phyloP scores from a whole-genome alignment of 2,888 invertebrate species.

The Drosophila stalkeri region DNA sequence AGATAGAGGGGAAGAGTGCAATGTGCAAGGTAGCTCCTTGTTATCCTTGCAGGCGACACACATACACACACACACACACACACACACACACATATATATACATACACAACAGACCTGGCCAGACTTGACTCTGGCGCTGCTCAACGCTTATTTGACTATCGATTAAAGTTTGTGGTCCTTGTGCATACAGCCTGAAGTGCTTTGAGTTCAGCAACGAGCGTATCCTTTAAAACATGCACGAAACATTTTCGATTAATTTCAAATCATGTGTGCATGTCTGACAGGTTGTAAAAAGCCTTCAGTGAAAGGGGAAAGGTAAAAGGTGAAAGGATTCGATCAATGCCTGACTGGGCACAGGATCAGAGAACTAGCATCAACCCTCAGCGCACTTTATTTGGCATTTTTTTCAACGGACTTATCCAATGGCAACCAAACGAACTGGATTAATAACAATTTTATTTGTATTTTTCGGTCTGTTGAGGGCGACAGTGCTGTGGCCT shows the following conservation, averaged over 20 bases:
- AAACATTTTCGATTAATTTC: slow-evolving; percentile 77
- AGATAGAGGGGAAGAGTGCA: slow-evolving; percentile 16
- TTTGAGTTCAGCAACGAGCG: slow-evolving; percentile 13
- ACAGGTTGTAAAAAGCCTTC: slow-evolving; percentile 22
- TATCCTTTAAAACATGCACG: slow-evolving; percentile 40
- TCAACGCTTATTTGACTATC: slow-evolving; percentile 74
- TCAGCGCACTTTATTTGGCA: slow-evolving; percentile 34
- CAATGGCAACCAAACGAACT: slow-evolving; percentile 67
- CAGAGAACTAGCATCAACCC: neutral
- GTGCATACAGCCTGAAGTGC: slow-evolving; percentile 74
- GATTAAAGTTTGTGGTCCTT: slow-evolving; percentile 75
- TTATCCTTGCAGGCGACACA: slow-evolving; percentile 35
- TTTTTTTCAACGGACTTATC: slow-evolving; percentile 54
- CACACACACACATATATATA: neutral
- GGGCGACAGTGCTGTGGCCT: neutral
- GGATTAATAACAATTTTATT: slow-evolving; percentile 12
- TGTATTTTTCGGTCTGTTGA: neutral
- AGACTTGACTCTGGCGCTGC: slow-evolving; percentile 14
- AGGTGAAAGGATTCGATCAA: slow-evolving; percentile 7
- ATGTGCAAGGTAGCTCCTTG: slow-evolving; percentile 31
- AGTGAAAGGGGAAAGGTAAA: neutral
- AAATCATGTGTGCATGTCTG: slow-evolving; percentile 69
- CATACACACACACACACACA: slow-evolving; percentile 18
- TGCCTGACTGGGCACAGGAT: slow-evolving; percentile 6
- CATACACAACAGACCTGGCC: slow-evolving; percentile 31